A percentile compares a stretch with the other conserved stretches of the same genome.
Evolutionary conservation across 2,113 vertebrate genomes (phyloP).

Genomic region (Alaudala cheleensis): DNA sequence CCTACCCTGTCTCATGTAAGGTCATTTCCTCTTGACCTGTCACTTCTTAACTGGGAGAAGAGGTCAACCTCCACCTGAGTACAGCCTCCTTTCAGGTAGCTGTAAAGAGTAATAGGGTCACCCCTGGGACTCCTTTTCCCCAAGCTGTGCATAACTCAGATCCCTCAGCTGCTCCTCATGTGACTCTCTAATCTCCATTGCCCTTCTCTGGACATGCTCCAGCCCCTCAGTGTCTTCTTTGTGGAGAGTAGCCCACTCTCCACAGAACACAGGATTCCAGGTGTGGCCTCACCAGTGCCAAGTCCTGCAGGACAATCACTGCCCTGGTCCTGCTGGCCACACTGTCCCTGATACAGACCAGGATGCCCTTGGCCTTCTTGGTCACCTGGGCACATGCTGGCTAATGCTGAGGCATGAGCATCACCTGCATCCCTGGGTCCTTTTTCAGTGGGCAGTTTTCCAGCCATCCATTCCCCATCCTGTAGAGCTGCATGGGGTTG

Average conservation of each 20-base stretch:
- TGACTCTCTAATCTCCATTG: background rate
- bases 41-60: background rate
- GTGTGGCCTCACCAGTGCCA: fast-evolving
- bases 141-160: background rate
- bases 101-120: background rate
- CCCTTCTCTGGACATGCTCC: background rate
- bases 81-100: background rate
- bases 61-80: background rate
- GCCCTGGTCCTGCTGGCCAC: background rate
- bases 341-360: background rate
- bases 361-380: background rate
- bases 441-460: background rate
- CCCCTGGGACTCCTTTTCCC: background rate
- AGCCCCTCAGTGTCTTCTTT: background rate
- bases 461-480: background rate
- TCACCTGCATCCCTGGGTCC: background rate
- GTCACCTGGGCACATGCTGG: background rate
- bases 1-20: background rate
- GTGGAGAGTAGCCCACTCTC: background rate
- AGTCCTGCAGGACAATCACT: background rate
- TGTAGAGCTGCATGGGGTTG: background rate
- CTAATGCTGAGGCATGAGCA: background rate
- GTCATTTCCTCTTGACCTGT: background rate
- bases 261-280: fast-evolving
- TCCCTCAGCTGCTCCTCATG: background rate